Base-by-base conservation (phyloP, 2,797 vertebrate genomes). In the Danio kyathit region DNA sequence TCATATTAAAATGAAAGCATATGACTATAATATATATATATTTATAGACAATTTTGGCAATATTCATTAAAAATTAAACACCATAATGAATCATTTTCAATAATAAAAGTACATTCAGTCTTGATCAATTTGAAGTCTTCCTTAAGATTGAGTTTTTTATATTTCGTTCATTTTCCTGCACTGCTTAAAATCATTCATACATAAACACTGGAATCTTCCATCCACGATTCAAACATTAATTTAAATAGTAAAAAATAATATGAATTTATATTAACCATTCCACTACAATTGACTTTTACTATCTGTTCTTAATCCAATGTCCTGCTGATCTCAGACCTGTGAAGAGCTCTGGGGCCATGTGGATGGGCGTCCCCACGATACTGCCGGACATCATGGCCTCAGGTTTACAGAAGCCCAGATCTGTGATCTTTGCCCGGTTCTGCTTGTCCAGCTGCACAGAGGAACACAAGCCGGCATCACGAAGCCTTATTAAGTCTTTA, bases 311-410 rank as follows among this genome's bases (percentile, higher is more conserved):
- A 29, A 29, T 29, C 1, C 29, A 29, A 29, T 29, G 29, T 29
- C 29, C 29, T 60, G 61, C 56, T 57, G 46, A 48, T 0, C 9
- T 70, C 80, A 41, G 77, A 99, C 98, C 98, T 94, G 98, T 98
- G 82, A 99, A 99, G 59, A 99, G 96, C 87, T 99, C 97, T 1
- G 98, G 98, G 60, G 98, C 97, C 97, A 99, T 99, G 87, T 99
- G 98, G 87, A 99, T 99, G 21, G 98, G 98, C 0, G 98, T 99
- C 81, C 98, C 97, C 79, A 99, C 98, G 61, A 99, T 99, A 90
- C 98, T 99, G 87, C 98, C 97, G 0, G 97, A 99, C 97, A 99
- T 99, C 98, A 99, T 99, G 83, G 98, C 98, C 89, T 99, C 98
- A 2, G 98, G 98, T 87, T 99, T 99, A 88, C 98, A 99, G 92